Evolutionary conservation across 1,140 invertebrate genomes (phyloP).

Genomic region (Odontomachus brunneus): DNA sequence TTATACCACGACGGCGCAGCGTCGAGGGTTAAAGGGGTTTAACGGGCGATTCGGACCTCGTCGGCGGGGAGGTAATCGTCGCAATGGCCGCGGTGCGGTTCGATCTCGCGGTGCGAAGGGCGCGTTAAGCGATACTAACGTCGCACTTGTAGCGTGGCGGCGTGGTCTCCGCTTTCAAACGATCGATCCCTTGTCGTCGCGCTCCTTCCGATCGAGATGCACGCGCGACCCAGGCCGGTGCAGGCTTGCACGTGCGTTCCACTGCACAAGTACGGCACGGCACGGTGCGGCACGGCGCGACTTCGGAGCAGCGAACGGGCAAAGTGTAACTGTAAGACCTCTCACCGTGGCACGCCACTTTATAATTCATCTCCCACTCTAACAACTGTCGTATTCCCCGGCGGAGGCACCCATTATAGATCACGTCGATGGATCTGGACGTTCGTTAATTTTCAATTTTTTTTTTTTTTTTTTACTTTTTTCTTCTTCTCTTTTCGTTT

Average conservation of each 20-base stretch:
- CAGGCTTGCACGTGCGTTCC: constrained; percentile 17
- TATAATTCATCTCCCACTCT: constrained; percentile 84
- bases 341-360: constrained; percentile 80
- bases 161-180: neutral
- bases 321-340: constrained; percentile 80
- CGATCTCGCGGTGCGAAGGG: neutral
- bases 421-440: constrained; percentile 30
- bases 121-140: constrained; percentile 1
- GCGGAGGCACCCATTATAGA: constrained; percentile 23
- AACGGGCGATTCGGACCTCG: no score
- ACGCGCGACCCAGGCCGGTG: constrained; percentile 47
- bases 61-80: no score
- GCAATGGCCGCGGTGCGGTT: neutral
- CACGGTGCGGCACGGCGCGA: neutral
- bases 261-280: no score
- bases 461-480: neutral
- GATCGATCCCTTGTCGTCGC: constrained; percentile 18
- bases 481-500: neutral
- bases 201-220: constrained; percentile 4
- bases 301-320: constrained; percentile 42
- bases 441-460: constrained; percentile 1
- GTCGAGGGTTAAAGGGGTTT: no score
- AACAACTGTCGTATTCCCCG: constrained; percentile 47
- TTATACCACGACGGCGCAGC: no score
- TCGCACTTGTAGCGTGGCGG: neutral